These are phyloP conservation scores for Enteromius anoplus DNA, from an alignment of 2,797 vertebrate species.

Conservation along the genomic window DNA sequence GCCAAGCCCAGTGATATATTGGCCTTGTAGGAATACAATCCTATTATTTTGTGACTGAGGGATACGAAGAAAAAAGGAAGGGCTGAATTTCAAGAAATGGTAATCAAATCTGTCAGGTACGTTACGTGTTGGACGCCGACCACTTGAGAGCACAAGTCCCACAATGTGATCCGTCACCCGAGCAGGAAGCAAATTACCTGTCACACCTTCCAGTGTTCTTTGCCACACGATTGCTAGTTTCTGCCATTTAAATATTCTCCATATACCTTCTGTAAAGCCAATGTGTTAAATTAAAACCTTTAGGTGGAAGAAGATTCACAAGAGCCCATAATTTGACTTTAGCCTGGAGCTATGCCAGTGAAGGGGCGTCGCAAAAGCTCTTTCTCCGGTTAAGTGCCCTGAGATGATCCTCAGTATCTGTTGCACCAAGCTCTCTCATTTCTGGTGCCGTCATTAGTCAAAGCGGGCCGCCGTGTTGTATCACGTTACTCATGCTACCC, in stretches of 20 bases:
- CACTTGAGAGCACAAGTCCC: not conserved
- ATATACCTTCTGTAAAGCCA: not conserved
- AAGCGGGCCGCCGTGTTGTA: not conserved
- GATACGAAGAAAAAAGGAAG: slow-evolving; percentile 36
- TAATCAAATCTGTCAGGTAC: slow-evolving; percentile 27
- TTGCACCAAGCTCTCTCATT: slow-evolving; percentile 32
- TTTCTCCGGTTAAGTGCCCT: slow-evolving; percentile 27
- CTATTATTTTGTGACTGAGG: slow-evolving; percentile 19
- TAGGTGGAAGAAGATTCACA: not conserved
- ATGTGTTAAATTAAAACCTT: not conserved
- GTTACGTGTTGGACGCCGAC: not conserved
- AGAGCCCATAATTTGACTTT: not conserved
- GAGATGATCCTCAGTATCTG: slow-evolving; percentile 17
- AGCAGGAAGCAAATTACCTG: slow-evolving; percentile 22
- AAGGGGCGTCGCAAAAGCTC: not conserved
- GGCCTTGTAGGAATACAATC: slow-evolving; percentile 33
- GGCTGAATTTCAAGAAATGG: slow-evolving; percentile 27
- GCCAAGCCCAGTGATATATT: slow-evolving; percentile 32
- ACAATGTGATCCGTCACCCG: slow-evolving; percentile 22
- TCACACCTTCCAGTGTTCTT: slow-evolving; percentile 22
- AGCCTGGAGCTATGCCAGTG: not conserved
- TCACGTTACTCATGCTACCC: slow-evolving; percentile 8
- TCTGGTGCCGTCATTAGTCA: slow-evolving; percentile 18
- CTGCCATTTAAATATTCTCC: not conserved
- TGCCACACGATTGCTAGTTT: not conserved